These are phyloP conservation scores for Sorex araneus DNA, from an alignment of 2,113 vertebrate genomes.

Conservation along the genomic window DNA sequence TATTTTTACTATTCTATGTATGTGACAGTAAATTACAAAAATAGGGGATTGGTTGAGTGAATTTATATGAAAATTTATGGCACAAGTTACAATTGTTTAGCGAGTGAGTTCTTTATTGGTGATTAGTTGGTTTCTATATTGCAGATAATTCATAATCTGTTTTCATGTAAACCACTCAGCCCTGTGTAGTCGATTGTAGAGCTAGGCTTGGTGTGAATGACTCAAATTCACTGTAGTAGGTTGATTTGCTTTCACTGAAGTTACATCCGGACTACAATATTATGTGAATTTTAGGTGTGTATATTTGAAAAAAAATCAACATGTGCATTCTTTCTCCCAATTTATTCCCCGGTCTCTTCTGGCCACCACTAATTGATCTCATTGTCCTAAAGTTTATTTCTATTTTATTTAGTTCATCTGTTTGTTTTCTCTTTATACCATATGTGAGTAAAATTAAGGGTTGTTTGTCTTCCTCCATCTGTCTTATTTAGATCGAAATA, in stretches of 20 bases:
- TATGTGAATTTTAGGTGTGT: background rate
- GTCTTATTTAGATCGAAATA: too few species aligned
- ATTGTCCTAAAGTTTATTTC: background rate
- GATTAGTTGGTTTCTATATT: conserved; percentile 14
- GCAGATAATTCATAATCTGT: conserved; percentile 42
- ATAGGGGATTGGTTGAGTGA: conserved; percentile 40
- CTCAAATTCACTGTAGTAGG: background rate
- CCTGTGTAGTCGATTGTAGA: background rate
- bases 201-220: conserved; percentile 14
- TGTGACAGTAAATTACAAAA: conserved; percentile 55
- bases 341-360: background rate
- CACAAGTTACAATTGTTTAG: background rate
- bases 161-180: conserved; percentile 25
- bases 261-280: background rate
- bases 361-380: background rate
- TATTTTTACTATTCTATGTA: conserved; percentile 37
- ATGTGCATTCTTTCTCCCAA: background rate
- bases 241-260: conserved; percentile 3
- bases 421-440: background rate
- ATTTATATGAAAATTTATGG: conserved; percentile 64
- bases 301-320: background rate
- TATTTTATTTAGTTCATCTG: background rate
- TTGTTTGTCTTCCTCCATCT: background rate
- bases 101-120: conserved; percentile 19
- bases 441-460: background rate